A percentile compares a stretch with the other conserved stretches of the same genome.
phyloP scores from a whole-genome alignment of 1,140 invertebrate species.

The Bombus ignitus region DNA sequence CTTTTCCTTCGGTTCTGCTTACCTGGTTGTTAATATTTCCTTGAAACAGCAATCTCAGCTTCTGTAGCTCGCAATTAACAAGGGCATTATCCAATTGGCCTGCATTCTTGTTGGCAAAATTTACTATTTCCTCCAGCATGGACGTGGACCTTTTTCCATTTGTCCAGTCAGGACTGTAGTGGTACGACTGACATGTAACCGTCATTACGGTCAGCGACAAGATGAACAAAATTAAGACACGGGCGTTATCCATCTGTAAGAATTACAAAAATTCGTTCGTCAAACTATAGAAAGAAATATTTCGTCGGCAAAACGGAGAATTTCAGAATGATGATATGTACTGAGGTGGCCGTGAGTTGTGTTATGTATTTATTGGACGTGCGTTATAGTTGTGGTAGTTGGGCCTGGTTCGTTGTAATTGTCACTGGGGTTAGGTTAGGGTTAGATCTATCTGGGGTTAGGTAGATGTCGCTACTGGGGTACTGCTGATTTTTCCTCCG shows the following conservation, averaged over 20 bases:
- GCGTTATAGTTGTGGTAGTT: too few relatives aligned
- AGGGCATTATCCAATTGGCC: conserved; percentile 35
- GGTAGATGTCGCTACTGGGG: too few relatives aligned
- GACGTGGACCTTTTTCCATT: conserved; percentile 84
- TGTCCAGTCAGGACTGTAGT: conserved; percentile 87
- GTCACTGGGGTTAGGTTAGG: too few relatives aligned
- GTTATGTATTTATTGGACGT: too few relatives aligned
- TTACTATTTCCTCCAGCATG: conserved; percentile 23
- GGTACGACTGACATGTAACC: conserved; percentile 86
- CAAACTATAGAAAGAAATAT: background rate
- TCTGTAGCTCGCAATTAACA: conserved; percentile 40
- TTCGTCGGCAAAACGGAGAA: background rate
- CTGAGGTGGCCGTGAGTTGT: too few relatives aligned
- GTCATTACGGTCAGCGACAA: conserved; percentile 60
- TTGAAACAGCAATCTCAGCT: conserved; percentile 50
- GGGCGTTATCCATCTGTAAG: conserved; percentile 59
- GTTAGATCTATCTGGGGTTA: too few relatives aligned
- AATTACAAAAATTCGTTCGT: background rate
- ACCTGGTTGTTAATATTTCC: conserved; percentile 47
- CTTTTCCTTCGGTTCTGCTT: background rate
- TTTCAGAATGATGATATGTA: background rate
- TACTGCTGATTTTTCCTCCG: too few relatives aligned
- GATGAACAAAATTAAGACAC: conserved; percentile 38
- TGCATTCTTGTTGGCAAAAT: conserved; percentile 8
- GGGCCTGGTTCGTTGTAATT: too few relatives aligned